Evolutionary conservation across 2,888 invertebrate species (phyloP), one percentile per base, ranked within the genome.

Genomic region (Ophraella communa): DNA sequence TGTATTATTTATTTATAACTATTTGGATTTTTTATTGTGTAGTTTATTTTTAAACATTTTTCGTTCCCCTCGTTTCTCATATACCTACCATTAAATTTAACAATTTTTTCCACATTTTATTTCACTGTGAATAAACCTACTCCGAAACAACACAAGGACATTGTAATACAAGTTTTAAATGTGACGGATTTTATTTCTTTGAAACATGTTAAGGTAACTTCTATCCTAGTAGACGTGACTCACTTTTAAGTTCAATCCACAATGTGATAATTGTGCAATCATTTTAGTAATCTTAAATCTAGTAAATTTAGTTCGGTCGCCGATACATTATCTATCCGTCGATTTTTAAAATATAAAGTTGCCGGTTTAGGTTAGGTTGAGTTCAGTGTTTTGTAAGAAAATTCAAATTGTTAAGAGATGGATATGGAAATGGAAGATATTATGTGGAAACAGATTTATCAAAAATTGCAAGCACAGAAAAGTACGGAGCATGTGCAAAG

Each of bases 391-490:
- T 35, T n/a, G 14, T 39, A 39, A 17, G 35, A 11, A 35, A 4
- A 35, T 4, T n/a, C 30, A 35, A 3, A 8, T 10, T 3, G 18
- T 8, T 44, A 45, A 23, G 21, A 21, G 47, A 74, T 73, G 74
- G 77, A 77, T 62, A 85, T 80, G 80, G 78, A 79, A 87, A 86
- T 89, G 81, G 92, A 92, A 82, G 92, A 92, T 77, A 84, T 86
- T 10, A 91, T 92, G 91, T 92, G 92, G 91, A 91, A 88, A 82
- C 87, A 86, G 65, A 89, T 91, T 76, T 92, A 90, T 75, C 88
- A 89, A 59, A 89, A 88, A 76, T 79, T 90, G 66, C 87, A 88
- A 72, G 86, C 87, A 65, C 87, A 88, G 72, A 87, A 87, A 78
- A 87, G 88, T 1, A 66, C 67, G 14, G 72, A 72, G 62, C 76